These are phyloP conservation scores for Blastobasis lacticolella DNA, from an alignment of 2,888 invertebrate genomes.

Conservation along the genomic window DNA sequence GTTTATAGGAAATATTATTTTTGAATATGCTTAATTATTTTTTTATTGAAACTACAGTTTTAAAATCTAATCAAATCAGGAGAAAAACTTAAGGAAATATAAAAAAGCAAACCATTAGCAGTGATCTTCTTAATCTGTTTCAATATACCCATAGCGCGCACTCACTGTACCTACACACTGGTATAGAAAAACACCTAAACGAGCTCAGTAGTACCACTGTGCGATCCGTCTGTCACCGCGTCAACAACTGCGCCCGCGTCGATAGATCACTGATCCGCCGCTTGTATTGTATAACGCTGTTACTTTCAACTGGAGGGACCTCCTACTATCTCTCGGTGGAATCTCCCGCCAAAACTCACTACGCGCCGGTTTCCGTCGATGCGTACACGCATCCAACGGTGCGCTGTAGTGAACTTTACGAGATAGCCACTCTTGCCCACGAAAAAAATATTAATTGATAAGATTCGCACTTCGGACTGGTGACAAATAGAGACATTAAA, in stretches of 20 bases:
- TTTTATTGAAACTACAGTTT: no score
- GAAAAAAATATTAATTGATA: no score
- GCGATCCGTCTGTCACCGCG: constrained; percentile 21
- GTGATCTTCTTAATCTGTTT: constrained; percentile 66
- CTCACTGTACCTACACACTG: constrained; percentile 18
- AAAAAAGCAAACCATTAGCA: constrained; percentile 42
- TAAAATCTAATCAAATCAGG: no score
- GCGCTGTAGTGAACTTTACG: no score
- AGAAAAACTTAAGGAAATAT: neutral
- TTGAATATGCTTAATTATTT: no score
- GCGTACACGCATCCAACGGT: constrained; percentile 4
- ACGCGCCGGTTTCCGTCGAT: constrained; percentile 17
- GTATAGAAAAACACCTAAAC: neutral
- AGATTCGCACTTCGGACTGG: no score
- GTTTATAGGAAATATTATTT: no score
- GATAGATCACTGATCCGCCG: constrained; percentile 36
- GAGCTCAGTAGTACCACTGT: constrained; percentile 12
- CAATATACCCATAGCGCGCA: constrained; percentile 51
- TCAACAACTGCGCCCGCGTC: constrained; percentile 36
- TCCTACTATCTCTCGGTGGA: constrained; percentile 20
- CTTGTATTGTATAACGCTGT: constrained; percentile 16
- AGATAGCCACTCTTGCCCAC: no score
- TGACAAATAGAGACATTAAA: no score
- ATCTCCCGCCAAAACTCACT: constrained; percentile 47
- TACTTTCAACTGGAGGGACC: constrained; percentile 29